A percentile compares a stretch with the other conserved stretches of the same genome.
phyloP scores from a whole-genome alignment of 2,113 vertebrate species.

The Triplophysa siluroides region DNA sequence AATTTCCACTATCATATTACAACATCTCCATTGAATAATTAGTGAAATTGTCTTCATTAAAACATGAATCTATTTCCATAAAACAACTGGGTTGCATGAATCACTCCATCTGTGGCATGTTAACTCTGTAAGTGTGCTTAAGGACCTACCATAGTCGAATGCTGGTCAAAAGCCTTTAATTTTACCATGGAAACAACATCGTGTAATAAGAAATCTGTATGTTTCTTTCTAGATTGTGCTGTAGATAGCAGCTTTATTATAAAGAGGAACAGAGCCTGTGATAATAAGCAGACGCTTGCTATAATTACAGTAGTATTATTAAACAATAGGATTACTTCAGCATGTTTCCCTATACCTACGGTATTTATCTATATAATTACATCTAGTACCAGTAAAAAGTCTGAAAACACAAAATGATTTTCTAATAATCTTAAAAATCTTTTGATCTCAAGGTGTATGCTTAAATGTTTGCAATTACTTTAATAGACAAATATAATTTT shows the following conservation, averaged over 20 bases:
- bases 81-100: conserved; percentile 35
- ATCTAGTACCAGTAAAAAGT: too few relatives aligned
- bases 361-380: too few relatives aligned
- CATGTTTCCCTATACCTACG: background rate
- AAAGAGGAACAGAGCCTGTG: background rate
- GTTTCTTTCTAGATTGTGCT: conserved; percentile 5
- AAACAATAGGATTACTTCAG: background rate
- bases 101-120: conserved; percentile 46
- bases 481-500: too few relatives aligned
- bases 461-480: too few relatives aligned
- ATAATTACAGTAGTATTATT: background rate
- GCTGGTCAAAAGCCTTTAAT: conserved; percentile 31
- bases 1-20: background rate
- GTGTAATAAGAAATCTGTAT: background rate
- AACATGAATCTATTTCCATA: conserved; percentile 22
- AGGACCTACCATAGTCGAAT: conserved; percentile 32
- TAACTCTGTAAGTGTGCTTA: conserved; percentile 35
- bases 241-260: background rate
- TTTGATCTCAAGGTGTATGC: too few relatives aligned
- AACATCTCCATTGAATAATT: conserved; percentile 15
- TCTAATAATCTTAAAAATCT: too few relatives aligned
- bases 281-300: too few relatives aligned
- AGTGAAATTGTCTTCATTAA: conserved; percentile 10
- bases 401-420: too few relatives aligned
- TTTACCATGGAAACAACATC: conserved; percentile 34